phyloP scores from a whole-genome alignment of 2,797 vertebrate species.

The Hipposideros larvatus region DNA sequence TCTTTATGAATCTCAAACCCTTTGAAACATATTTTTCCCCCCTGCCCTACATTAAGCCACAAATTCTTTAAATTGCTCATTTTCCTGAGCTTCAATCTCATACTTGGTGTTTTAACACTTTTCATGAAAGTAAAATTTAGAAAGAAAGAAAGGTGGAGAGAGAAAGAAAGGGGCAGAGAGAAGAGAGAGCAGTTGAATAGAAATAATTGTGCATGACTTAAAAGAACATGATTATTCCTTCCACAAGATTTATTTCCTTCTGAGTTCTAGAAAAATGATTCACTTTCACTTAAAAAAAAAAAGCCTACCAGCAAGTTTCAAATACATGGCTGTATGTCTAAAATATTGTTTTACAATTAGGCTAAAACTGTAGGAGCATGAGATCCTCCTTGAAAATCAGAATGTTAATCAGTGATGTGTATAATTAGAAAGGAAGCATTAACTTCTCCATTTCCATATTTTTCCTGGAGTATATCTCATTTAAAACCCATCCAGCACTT shows the following conservation, averaged over 20 bases:
- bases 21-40: not conserved
- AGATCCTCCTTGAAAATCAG: not conserved
- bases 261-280: not conserved
- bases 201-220: not conserved
- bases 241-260: not conserved
- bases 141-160: not conserved
- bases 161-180: not conserved
- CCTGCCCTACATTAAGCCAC: not conserved
- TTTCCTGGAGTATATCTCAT: not conserved
- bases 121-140: not conserved
- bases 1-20: not conserved
- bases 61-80: not conserved
- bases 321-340: not conserved
- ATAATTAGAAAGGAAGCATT: not conserved
- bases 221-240: not conserved
- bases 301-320: not conserved
- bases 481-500: not conserved
- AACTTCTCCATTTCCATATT: not conserved
- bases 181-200: not conserved
- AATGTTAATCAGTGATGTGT: not conserved
- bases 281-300: not conserved
- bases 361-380: not conserved
- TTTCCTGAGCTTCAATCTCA: not conserved
- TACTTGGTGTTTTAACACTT: not conserved
- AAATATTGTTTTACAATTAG: not conserved